Base-by-base conservation (phyloP, 2,888 invertebrate species). In the Acanthopleura granulata region DNA sequence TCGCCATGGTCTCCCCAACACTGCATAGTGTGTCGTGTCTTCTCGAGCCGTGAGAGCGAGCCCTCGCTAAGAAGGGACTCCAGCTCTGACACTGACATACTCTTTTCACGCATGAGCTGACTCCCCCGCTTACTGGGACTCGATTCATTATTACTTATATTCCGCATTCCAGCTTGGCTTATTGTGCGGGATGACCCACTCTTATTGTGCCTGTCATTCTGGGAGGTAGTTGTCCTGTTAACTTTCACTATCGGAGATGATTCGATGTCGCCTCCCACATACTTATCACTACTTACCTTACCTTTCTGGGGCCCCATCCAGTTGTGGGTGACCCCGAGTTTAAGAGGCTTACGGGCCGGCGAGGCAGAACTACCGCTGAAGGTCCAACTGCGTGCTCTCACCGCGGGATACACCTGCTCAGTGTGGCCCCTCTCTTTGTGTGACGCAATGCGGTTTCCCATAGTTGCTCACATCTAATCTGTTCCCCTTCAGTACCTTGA, bases 81-180 rank as follows among this genome's bases (percentile, higher is more conserved):
- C 49, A 71, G 25, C 40, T 71, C 71, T 22, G 71, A 71, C 49
- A 71, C 71, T 18, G 49, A 49, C 71, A 71, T 71, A 49, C 71
- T 71, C 66, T 66, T 66, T 66, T 66, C 66, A 66, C 66, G 66
- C 66, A 66, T 66, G 66, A 66, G 66, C 25, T 27, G 66, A 25
- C 66, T 27, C 29, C 66, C 66, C 18, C 29, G 29, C 25, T 66
- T 22, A 66, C 29, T 6, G 6, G 25, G 66, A 27, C 66, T 22
- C 16, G 27, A 22, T 6, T 66, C 29, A 27, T 66, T 66, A 66
- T 27, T 27, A 66, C 66, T 66, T 66, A 27, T 27, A 66, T 66
- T 66, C 22, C 25, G 29, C 66, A 66, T 66, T 66, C 66, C 66
- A 27, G 22, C 16, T 27, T 66, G 27, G 16, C 16, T 16, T 66